A percentile compares a stretch with the other conserved stretches of the same genome.
Conservation (phyloP, 1,140 invertebrate species). For the Planococcus citri region DNA sequence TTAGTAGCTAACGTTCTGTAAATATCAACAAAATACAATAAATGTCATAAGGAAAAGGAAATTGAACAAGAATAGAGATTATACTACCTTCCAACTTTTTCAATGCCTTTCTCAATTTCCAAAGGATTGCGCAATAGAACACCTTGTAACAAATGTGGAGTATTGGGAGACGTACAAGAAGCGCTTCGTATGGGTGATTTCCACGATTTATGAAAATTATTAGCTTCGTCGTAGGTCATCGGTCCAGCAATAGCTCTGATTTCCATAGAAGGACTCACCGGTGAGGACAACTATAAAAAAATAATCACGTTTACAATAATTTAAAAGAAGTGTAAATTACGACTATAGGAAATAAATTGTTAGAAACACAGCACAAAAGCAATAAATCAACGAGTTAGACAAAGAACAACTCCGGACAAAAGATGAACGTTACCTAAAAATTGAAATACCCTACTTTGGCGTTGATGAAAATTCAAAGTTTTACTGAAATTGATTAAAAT, state of each 20-base stretch:
- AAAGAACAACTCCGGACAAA: too few relatives aligned
- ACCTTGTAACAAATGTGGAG: slow-evolving; percentile 28
- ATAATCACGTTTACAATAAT: not conserved
- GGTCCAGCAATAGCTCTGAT: slow-evolving; percentile 73
- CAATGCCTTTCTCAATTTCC: slow-evolving; percentile 62
- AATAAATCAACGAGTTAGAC: too few relatives aligned
- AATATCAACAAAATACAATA: slow-evolving; percentile 19
- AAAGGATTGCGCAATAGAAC: slow-evolving; percentile 30
- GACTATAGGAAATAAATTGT: not conserved
- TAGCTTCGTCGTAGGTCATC: slow-evolving; percentile 60
- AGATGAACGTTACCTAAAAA: too few relatives aligned
- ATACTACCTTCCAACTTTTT: slow-evolving; percentile 58
- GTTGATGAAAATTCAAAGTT: too few relatives aligned
- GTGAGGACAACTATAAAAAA: not conserved
- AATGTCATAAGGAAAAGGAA: not conserved
- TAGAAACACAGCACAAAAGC: too few relatives aligned
- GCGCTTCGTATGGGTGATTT: slow-evolving; percentile 36
- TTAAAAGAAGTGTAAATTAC: not conserved
- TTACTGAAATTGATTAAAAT: too few relatives aligned
- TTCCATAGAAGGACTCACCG: slow-evolving; percentile 51
- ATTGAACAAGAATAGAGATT: not conserved
- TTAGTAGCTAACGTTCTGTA: slow-evolving; percentile 58
- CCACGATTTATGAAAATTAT: slow-evolving; percentile 60
- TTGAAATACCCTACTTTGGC: too few relatives aligned
- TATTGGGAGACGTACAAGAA: slow-evolving; percentile 24